A percentile compares a stretch with the other conserved stretches of the same genome.
Conservation (phyloP, 2,888 invertebrate species). For the Hylaea fasciaria region DNA sequence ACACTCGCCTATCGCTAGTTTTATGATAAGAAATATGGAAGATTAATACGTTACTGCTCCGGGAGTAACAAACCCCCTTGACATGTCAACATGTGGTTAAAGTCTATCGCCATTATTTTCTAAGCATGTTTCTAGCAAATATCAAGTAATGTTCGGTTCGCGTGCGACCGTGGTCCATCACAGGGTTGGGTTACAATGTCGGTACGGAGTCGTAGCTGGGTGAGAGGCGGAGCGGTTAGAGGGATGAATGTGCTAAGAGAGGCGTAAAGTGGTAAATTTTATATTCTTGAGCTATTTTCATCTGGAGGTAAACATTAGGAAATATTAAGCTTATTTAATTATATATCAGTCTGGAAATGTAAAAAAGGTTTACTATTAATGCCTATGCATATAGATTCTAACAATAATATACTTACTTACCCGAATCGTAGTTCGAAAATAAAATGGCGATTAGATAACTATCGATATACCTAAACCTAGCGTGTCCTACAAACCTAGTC, state of each 20-base stretch:
- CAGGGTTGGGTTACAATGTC: slow-evolving; percentile 50
- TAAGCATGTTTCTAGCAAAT: slow-evolving; percentile 27
- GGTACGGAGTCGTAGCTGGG: slow-evolving; percentile 14
- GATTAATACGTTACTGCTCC: neutral
- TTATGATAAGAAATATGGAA: no score
- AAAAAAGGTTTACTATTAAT: no score
- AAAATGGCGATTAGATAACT: no score
- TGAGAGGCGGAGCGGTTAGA: slow-evolving; percentile 42
- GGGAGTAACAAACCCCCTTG: neutral
- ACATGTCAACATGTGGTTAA: slow-evolving; percentile 13
- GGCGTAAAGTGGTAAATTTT: no score
- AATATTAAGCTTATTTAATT: no score
- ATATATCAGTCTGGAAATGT: no score
- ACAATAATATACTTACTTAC: no score
- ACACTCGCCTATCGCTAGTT: no score
- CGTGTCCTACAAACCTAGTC: slow-evolving; percentile 18
- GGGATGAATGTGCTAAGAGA: no score
- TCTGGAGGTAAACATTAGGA: no score
- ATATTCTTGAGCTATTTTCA: neutral
- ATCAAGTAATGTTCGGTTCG: slow-evolving; percentile 42
- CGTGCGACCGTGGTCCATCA: slow-evolving; percentile 46
- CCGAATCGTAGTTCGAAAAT: no score
- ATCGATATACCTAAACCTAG: neutral
- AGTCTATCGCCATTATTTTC: slow-evolving; percentile 6
- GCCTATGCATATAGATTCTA: no score